Conservation (phyloP, 2,888 invertebrate genomes). For the Masnerella sp. region DNA sequence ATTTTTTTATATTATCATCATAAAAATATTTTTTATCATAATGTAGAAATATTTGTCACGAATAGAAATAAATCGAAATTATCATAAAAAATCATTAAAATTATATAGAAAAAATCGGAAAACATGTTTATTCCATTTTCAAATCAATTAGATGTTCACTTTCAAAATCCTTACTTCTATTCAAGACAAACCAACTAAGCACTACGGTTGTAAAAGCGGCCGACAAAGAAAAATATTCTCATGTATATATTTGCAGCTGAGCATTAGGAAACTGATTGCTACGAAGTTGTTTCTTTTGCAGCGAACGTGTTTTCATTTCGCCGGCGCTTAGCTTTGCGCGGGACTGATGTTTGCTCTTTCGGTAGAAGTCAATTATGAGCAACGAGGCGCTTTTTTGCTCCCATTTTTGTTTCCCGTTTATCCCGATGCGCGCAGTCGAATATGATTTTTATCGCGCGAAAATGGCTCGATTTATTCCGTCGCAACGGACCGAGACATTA, state of each 20-base stretch:
- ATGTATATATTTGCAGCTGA: not conserved
- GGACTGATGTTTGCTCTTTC: slow-evolving; percentile 21
- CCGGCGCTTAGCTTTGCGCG: slow-evolving; percentile 14
- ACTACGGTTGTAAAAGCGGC: not conserved
- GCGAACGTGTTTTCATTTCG: slow-evolving; percentile 20
- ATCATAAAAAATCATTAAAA: too few relatives aligned
- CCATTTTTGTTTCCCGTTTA: not conserved
- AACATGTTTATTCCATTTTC: too few relatives aligned
- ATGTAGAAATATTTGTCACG: too few relatives aligned
- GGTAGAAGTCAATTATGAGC: slow-evolving; percentile 21
- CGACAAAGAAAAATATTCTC: slow-evolving; percentile 26
- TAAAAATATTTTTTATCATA: too few relatives aligned
- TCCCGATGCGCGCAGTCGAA: not conserved
- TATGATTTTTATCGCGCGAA: too few relatives aligned
- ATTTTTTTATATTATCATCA: too few relatives aligned
- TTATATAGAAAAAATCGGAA: too few relatives aligned
- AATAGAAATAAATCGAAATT: too few relatives aligned
- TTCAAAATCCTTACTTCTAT: too few relatives aligned
- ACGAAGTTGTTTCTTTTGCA: slow-evolving; percentile 15
- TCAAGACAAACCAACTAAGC: not conserved
- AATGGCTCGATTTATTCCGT: too few relatives aligned
- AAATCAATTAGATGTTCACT: too few relatives aligned
- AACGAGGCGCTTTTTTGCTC: not conserved
- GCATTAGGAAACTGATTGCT: slow-evolving; percentile 21
- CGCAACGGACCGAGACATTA: too few relatives aligned